phyloP scores from a whole-genome alignment of 2,797 vertebrate genomes.

The Acipenser transmontanus region DNA sequence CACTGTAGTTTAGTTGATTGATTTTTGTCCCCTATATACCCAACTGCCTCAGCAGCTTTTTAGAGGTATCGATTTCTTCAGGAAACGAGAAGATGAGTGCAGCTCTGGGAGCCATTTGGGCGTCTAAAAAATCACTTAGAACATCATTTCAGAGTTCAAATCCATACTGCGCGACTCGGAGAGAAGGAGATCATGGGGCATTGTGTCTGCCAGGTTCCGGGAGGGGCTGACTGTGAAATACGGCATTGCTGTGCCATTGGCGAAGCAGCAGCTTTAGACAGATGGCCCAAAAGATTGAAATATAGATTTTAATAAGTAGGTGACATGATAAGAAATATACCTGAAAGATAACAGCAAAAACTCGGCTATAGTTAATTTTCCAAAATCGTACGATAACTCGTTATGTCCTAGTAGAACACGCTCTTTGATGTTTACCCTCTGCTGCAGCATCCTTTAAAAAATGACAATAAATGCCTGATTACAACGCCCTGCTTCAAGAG shows the following conservation, averaged over 20 bases:
- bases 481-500: too few species aligned
- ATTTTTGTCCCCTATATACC: slow-evolving; percentile 30
- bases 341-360: too few species aligned
- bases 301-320: background rate
- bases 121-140: slow-evolving; percentile 74
- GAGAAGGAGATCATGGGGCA: slow-evolving; percentile 56
- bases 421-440: too few species aligned
- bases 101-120: slow-evolving; percentile 74
- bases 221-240: slow-evolving; percentile 43
- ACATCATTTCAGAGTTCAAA: slow-evolving; percentile 58
- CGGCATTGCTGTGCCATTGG: slow-evolving; percentile 16
- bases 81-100: slow-evolving; percentile 70
- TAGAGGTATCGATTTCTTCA: slow-evolving; percentile 74
- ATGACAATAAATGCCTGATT: too few species aligned
- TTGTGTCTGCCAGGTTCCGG: slow-evolving; percentile 24
- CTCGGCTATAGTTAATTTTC: too few species aligned
- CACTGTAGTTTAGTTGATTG: slow-evolving; percentile 28
- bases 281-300: slow-evolving; percentile 22
- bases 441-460: too few species aligned
- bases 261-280: slow-evolving; percentile 13
- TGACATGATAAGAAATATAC: too few species aligned
- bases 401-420: too few species aligned
- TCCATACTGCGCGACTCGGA: slow-evolving; percentile 59
- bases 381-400: too few species aligned
- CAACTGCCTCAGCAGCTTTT: slow-evolving; percentile 46